Evolutionary conservation across 2,113 vertebrate genomes (phyloP), one percentile per base, ranked within the genome.

Genomic region (Sapajus apella): DNA sequence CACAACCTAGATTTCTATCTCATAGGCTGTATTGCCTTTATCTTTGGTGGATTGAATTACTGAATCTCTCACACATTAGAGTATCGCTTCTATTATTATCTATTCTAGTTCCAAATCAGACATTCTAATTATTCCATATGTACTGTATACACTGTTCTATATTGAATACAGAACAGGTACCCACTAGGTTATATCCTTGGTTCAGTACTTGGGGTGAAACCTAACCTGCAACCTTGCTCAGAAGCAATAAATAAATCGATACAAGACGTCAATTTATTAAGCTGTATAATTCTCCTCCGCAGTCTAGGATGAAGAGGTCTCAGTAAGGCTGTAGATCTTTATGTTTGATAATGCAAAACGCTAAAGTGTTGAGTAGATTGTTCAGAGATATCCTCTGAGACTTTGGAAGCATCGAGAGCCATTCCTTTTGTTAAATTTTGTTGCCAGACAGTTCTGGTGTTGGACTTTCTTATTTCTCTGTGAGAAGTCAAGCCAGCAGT

Each of bases 381-480:
- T 90, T 90, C 3, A 52, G 40, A 93, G 83, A 40, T 40, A 20
- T 84, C 30, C 37, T 35, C 45, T 37, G 43, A 91, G 68, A 77
- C 2, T 61, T 80, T 35, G n/a, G 30, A 55, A 87, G 4, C 17
- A 43, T 77, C 52, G 58, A 55, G 35, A 61, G 45, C 7, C 40
- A 64, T n/a, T 90, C 13, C 6, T 85, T 0, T 79, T 97, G 35
- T 93, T 89, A 30, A 95, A 84, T 93, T 76, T 89, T 72, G 40
- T 90, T 85, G 66, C 25, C 25, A 91, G 58, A 72, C 27, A 45
- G 6, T 83, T 95, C 5, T 90, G 45, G 50, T 2, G 6, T 87
- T 1, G 18, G 18, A 32, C 11, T 37, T 84, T 64, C 8, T 96
- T 68, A 84, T 73, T 89, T 96, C 56, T 91, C 47, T 90, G 37